Percentiles rank a stretch among this genome's conserved stretches.
Conservation (phyloP, 2,797 vertebrate species). For the Prionace glauca region DNA sequence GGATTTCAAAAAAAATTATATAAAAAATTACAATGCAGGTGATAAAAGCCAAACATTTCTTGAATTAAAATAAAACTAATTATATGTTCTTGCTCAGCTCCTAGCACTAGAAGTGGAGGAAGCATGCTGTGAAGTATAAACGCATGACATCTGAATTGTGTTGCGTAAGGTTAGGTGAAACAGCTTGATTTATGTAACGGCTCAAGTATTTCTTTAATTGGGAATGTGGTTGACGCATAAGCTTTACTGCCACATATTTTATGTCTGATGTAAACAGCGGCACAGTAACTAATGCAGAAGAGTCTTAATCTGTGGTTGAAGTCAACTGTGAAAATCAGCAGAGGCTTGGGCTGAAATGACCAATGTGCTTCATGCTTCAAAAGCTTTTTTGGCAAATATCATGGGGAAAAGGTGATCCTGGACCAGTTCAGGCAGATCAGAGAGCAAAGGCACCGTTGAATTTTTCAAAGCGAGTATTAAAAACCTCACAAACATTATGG, state of each 20-base stretch:
- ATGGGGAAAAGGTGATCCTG: background rate
- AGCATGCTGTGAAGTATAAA: background rate
- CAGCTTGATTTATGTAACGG: background rate
- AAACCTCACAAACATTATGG: background rate
- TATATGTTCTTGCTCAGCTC: background rate
- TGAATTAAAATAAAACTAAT: background rate
- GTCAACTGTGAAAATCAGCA: background rate
- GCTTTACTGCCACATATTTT: background rate
- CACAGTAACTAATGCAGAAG: background rate
- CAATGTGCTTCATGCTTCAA: background rate
- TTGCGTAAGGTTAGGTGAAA: background rate
- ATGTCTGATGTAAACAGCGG: constrained; percentile 18
- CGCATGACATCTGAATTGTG: background rate
- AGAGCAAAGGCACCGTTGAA: background rate
- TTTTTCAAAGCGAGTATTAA: background rate
- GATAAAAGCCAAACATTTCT: background rate
- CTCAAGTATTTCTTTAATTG: constrained; percentile 1
- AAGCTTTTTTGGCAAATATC: background rate
- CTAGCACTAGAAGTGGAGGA: background rate
- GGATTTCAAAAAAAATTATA: background rate
- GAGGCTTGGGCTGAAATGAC: background rate
- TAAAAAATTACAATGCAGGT: background rate
- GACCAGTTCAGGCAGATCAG: background rate
- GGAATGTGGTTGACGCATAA: background rate
- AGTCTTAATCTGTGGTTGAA: background rate